Conservation (phyloP, 2,797 vertebrate genomes). For the Cichlasoma orientale region DNA sequence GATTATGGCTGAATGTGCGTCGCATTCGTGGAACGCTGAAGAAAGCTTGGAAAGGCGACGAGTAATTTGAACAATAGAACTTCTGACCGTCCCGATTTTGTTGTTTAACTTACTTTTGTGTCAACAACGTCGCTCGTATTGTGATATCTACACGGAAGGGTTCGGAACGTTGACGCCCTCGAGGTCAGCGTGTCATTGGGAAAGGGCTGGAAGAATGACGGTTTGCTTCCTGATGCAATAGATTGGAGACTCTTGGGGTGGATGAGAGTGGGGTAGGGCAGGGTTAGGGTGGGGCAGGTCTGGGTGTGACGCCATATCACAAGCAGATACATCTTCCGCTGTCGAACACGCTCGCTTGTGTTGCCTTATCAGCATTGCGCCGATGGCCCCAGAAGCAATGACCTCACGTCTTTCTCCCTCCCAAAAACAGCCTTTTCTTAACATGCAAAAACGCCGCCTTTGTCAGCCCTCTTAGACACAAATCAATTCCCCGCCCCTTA, state of each 20-base stretch:
- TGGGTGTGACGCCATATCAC: constrained; percentile 67
- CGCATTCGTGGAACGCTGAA: neutral
- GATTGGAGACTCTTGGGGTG: constrained; percentile 20
- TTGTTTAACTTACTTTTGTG: constrained; percentile 15
- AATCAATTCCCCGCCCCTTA: constrained; percentile 49
- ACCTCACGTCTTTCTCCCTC: constrained; percentile 40
- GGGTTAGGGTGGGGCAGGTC: constrained; percentile 40
- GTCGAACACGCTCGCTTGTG: constrained; percentile 62
- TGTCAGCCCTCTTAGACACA: constrained; percentile 63
- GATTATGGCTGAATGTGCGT: constrained; percentile 16
- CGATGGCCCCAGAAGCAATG: constrained; percentile 61
- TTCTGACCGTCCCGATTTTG: constrained; percentile 3
- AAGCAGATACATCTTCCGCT: constrained; percentile 83
- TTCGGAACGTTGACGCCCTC: constrained; percentile 64
- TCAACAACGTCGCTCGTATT: constrained; percentile 6
- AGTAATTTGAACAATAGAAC: neutral
- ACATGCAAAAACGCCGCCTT: constrained; percentile 75
- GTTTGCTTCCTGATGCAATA: constrained; percentile 58
- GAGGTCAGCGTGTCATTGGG: constrained; percentile 72
- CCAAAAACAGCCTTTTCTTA: constrained; percentile 48
- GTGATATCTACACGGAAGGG: constrained; percentile 32
- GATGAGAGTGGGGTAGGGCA: constrained; percentile 3
- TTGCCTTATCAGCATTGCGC: constrained; percentile 70
- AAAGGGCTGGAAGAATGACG: constrained; percentile 58
- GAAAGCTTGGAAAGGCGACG: constrained; percentile 8